phyloP scores from a whole-genome alignment of 2,888 invertebrate species.

The Psococerastis gibbosa region DNA sequence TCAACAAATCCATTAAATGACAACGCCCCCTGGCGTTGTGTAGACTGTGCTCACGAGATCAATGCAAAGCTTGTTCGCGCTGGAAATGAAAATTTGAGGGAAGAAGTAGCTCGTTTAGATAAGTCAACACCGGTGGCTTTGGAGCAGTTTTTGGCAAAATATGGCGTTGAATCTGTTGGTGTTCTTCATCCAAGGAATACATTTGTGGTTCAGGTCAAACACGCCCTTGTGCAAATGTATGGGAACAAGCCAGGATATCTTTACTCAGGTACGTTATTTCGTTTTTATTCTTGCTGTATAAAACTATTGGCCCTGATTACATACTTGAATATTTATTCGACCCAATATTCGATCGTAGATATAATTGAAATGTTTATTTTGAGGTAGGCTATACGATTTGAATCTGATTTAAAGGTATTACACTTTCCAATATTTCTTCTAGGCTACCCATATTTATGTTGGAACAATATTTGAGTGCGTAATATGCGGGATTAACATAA shows the following conservation, averaged over 20 bases:
- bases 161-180: conserved; percentile 29
- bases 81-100: conserved; percentile 39
- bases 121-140: conserved; percentile 33
- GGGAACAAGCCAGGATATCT: conserved; percentile 37
- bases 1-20: conserved; percentile 40
- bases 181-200: conserved; percentile 43
- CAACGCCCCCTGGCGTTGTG: conserved; percentile 42
- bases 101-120: conserved; percentile 35
- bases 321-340: conserved; percentile 1
- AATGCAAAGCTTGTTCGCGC: conserved; percentile 37
- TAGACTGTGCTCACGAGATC: conserved; percentile 37
- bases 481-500: too few species aligned
- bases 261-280: conserved; percentile 32
- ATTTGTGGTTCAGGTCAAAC: conserved; percentile 45
- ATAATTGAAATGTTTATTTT: too few species aligned
- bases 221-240: conserved; percentile 47
- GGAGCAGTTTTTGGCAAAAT: conserved; percentile 42
- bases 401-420: too few species aligned
- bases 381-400: too few species aligned
- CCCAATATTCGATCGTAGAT: too few species aligned
- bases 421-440: too few species aligned
- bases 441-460: too few species aligned
- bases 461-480: too few species aligned
- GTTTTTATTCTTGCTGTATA: too few species aligned
- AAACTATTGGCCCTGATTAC: neutral